Conservation (phyloP, 1,140 invertebrate genomes). For the Orussus abietinus region DNA sequence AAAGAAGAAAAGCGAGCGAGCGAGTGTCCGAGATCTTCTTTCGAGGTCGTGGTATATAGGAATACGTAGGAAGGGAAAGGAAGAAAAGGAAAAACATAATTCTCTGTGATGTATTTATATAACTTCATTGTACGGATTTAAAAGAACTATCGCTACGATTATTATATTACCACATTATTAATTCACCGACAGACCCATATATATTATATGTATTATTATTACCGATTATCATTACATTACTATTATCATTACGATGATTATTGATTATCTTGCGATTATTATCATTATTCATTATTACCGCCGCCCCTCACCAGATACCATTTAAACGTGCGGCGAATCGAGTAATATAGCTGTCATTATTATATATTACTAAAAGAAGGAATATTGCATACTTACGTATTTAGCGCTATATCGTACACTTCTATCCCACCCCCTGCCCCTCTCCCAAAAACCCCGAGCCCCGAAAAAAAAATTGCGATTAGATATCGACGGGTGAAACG, state of each 20-base stretch:
- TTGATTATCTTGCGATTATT: neutral
- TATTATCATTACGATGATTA: conserved; percentile 11
- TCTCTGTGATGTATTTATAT: conserved; percentile 33
- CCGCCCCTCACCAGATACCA: too few relatives aligned
- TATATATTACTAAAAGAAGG: too few relatives aligned
- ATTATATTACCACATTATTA: conserved; percentile 22
- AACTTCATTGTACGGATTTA: conserved; percentile 20
- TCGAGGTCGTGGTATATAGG: neutral
- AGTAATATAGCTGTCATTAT: too few relatives aligned
- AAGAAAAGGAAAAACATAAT: conserved; percentile 20
- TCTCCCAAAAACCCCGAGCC: too few relatives aligned
- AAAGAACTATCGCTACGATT: too few relatives aligned
- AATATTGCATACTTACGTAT: too few relatives aligned
- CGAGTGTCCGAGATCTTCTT: neutral
- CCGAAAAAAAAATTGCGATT: too few relatives aligned
- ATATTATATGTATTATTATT: too few relatives aligned
- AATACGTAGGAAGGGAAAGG: conserved; percentile 2
- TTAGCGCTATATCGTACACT: too few relatives aligned
- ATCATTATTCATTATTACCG: conserved; percentile 7
- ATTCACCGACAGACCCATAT: conserved; percentile 13
- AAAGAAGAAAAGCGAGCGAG: neutral
- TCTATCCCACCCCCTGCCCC: too few relatives aligned
- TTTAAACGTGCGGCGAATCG: conserved; percentile 8
- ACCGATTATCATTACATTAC: conserved; percentile 13
- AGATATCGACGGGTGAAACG: too few relatives aligned